Conservation (phyloP, 2,888 invertebrate genomes). For the Ischnus inquisitorius region DNA sequence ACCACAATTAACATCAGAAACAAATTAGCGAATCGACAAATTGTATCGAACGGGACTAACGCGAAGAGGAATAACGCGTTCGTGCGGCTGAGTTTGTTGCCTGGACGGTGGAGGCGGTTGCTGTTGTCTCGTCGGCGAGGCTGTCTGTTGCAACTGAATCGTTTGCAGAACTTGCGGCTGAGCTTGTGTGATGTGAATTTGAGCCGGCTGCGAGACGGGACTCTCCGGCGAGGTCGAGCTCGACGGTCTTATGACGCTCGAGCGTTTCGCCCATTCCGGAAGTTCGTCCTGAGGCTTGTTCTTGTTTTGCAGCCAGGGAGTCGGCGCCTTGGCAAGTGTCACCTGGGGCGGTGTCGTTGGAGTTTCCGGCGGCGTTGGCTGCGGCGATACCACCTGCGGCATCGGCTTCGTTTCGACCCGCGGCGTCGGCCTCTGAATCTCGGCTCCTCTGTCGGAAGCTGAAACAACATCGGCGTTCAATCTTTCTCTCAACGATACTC, state of each 20-base stretch:
- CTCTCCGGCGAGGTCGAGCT: conserved; percentile 79
- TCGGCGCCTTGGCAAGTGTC: conserved; percentile 87
- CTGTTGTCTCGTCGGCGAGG: conserved; percentile 52
- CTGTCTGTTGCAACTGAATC: conserved; percentile 68
- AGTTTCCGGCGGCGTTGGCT: conserved; percentile 79
- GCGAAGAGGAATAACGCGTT: conserved; percentile 79
- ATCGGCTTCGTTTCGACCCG: conserved; percentile 78
- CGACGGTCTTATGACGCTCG: conserved; percentile 74
- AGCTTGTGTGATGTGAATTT: conserved; percentile 72
- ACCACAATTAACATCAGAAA: not conserved
- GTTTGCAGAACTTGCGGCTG: conserved; percentile 44
- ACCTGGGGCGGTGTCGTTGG: conserved; percentile 82
- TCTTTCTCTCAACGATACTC: not conserved
- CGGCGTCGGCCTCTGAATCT: conserved; percentile 70
- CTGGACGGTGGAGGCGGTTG: conserved; percentile 56
- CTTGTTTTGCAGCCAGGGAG: conserved; percentile 87
- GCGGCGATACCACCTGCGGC: conserved; percentile 66
- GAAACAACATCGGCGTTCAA: conserved; percentile 3
- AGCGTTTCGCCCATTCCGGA: conserved; percentile 86
- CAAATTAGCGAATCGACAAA: not conserved
- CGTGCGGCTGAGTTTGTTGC: conserved; percentile 72
- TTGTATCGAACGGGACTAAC: conserved; percentile 70
- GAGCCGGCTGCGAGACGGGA: conserved; percentile 86
- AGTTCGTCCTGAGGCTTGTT: conserved; percentile 85
- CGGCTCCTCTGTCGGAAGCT: conserved; percentile 71